These are phyloP conservation scores for Drosophila nebulosa DNA, from an alignment of 1,140 invertebrate species.

Conservation along the genomic window DNA sequence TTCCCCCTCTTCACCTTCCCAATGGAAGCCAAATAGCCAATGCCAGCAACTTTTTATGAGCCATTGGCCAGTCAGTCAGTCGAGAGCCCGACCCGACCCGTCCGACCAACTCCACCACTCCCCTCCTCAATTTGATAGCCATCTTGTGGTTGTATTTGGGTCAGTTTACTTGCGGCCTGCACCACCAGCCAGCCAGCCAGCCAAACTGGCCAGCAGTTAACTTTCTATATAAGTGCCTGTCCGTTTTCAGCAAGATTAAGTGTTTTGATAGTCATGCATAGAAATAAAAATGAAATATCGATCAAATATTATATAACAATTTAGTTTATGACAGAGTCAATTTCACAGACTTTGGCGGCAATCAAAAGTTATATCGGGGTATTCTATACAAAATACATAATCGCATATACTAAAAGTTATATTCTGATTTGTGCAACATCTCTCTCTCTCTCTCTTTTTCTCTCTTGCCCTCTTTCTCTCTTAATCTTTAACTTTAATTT, in stretches of 20 bases:
- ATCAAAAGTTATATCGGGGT: conserved; percentile 33
- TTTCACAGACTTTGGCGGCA: conserved; percentile 20
- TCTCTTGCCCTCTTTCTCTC: neutral
- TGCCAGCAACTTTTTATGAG: conserved; percentile 66
- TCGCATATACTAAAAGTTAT: neutral
- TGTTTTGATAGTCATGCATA: conserved; percentile 76
- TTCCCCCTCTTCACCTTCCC: conserved; percentile 15
- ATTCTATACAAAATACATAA: conserved; percentile 21
- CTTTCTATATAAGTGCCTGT: conserved; percentile 71
- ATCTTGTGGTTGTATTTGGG: conserved; percentile 74
- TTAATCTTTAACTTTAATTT: neutral
- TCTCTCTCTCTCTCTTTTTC: too few species aligned
- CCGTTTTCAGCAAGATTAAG: conserved; percentile 68
- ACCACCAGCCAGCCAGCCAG: neutral
- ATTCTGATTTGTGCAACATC: neutral
- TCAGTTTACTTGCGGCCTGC: conserved; percentile 56
- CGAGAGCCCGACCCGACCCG: neutral
- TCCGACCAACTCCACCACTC: neutral
- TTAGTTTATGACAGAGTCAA: conserved; percentile 67
- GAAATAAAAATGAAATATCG: conserved; percentile 77
- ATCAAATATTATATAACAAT: conserved; percentile 79
- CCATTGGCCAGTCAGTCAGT: conserved; percentile 25
- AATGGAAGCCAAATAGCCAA: conserved; percentile 55
- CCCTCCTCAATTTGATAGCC: conserved; percentile 54
- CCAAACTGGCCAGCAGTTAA: conserved; percentile 45